phyloP scores from a whole-genome alignment of 1,140 invertebrate genomes.

The Ostrea denselamellosa region DNA sequence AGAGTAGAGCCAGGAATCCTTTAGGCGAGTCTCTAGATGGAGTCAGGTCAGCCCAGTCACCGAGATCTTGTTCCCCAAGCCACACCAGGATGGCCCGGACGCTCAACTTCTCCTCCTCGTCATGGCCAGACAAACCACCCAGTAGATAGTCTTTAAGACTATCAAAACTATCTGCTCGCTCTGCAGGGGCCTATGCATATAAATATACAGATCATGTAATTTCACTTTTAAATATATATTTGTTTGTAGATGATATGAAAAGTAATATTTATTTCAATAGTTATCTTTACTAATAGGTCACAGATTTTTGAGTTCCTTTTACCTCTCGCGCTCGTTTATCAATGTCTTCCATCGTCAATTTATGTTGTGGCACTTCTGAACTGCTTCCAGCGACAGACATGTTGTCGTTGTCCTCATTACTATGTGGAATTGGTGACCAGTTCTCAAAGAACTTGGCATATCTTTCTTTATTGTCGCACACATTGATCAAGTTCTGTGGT shows the following conservation, averaged over 20 bases:
- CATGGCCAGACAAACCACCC: neutral
- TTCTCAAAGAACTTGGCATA: neutral
- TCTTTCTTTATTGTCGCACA: neutral
- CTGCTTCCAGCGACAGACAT: neutral
- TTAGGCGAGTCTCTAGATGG: slow-evolving; percentile 52
- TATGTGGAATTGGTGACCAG: neutral
- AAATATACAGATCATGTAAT: neutral
- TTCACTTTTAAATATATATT: neutral
- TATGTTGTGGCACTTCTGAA: neutral
- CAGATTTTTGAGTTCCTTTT: neutral
- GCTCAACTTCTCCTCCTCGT: slow-evolving; percentile 7
- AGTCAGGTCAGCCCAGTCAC: slow-evolving; percentile 4
- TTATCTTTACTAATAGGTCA: no score
- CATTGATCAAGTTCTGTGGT: neutral
- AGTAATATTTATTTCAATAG: no score
- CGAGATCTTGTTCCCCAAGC: slow-evolving; percentile 52
- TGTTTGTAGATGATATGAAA: no score
- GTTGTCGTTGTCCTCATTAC: neutral
- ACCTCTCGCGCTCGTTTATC: neutral
- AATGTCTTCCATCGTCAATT: neutral
- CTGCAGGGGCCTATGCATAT: neutral
- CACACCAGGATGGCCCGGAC: slow-evolving; percentile 54
- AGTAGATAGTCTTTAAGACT: slow-evolving; percentile 30
- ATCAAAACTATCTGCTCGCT: slow-evolving; percentile 18
- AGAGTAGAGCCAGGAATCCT: slow-evolving; percentile 52